Evolutionary conservation across 1,140 invertebrate species (phyloP).

Genomic region (Oncopeltus fasciatus): DNA sequence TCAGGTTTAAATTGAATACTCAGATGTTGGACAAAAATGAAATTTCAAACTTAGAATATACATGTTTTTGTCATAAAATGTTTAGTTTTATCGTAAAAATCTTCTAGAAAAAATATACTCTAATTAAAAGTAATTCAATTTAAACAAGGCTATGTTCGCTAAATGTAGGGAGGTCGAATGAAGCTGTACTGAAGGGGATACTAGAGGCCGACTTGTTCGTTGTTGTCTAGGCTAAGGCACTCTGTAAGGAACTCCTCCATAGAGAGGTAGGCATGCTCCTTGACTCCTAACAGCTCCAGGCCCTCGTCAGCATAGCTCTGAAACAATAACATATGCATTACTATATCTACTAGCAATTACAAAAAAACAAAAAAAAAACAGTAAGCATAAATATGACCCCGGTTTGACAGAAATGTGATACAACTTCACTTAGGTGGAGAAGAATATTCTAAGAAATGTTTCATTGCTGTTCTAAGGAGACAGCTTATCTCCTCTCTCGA

Average conservation of each 20-base stretch:
- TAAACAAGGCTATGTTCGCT: neutral
- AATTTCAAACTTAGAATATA: neutral
- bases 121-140: neutral
- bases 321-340: too few species aligned
- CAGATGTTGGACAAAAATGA: neutral
- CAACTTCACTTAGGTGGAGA: too few species aligned
- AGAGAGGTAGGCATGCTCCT: conserved; percentile 68
- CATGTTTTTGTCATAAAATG: neutral
- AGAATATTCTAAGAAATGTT: too few species aligned
- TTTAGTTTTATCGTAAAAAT: too few species aligned
- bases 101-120: neutral
- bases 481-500: too few species aligned
- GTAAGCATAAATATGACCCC: too few species aligned
- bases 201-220: conserved; percentile 26
- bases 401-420: too few species aligned
- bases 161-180: neutral
- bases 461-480: too few species aligned
- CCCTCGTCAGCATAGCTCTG: conserved; percentile 74
- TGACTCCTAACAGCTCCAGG: conserved; percentile 55
- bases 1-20: neutral
- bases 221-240: conserved; percentile 68
- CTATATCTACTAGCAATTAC: too few species aligned
- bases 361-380: too few species aligned
- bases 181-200: neutral
- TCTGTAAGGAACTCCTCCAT: conserved; percentile 73